These are phyloP conservation scores for Agriopis marginaria DNA, from an alignment of 2,888 invertebrate genomes.

Conservation along the genomic window DNA sequence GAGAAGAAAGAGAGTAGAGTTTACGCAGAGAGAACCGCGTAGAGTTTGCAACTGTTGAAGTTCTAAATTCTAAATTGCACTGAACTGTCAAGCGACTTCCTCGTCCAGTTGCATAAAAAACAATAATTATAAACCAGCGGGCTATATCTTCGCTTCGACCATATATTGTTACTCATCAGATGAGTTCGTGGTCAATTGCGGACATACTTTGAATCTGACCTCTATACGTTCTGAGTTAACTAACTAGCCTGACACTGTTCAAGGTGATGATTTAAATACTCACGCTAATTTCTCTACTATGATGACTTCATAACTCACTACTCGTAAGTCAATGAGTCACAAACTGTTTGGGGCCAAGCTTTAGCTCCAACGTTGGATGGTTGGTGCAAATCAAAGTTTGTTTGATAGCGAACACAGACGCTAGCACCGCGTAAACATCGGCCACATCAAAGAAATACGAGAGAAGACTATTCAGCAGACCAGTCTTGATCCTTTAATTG, in stretches of 20 bases:
- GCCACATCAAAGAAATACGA: slow-evolving; percentile 74
- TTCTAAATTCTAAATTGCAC: too few species aligned
- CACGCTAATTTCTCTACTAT: not conserved
- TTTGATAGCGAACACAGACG: slow-evolving; percentile 77
- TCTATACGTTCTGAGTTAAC: too few species aligned
- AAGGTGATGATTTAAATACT: not conserved
- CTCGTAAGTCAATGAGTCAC: slow-evolving; percentile 17
- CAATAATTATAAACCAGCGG: too few species aligned
- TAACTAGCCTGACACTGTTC: not conserved
- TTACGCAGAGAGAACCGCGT: too few species aligned
- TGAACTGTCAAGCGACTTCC: too few species aligned
- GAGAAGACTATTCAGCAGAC: slow-evolving; percentile 42
- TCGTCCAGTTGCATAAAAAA: too few species aligned
- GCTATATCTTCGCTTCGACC: not conserved
- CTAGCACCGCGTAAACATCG: slow-evolving; percentile 75
- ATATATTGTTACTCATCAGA: not conserved
- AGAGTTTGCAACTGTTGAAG: too few species aligned
- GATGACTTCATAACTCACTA: slow-evolving; percentile 8
- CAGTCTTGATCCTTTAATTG: slow-evolving; percentile 55
- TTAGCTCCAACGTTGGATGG: slow-evolving; percentile 49
- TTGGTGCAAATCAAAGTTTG: slow-evolving; percentile 65
- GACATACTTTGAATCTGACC: not conserved
- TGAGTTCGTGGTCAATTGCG: not conserved
- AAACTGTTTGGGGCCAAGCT: slow-evolving; percentile 7
- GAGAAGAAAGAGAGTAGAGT: too few species aligned